Percentiles rank a stretch among this genome's conserved stretches.
phyloP scores from a whole-genome alignment of 2,888 invertebrate species.

The Patella pellucida region DNA sequence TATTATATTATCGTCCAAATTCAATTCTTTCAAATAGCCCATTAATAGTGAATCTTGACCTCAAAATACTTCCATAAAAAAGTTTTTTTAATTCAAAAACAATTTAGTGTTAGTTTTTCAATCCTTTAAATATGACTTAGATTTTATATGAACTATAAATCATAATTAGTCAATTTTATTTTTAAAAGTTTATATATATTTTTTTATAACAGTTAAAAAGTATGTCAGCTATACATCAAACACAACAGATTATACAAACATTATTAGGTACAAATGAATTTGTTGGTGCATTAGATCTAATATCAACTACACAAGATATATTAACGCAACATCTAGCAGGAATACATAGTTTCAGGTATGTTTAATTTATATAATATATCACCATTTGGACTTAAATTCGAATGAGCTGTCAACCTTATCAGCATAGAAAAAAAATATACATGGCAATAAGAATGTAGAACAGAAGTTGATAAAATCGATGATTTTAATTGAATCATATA shows the following conservation, averaged over 20 bases:
- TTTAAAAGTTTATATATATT: not conserved
- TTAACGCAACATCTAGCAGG: slow-evolving; percentile 90
- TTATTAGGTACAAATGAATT: slow-evolving; percentile 95
- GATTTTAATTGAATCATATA: no score
- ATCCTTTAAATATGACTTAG: no score
- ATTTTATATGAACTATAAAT: no score
- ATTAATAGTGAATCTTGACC: no score
- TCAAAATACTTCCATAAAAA: no score
- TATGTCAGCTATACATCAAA: slow-evolving; percentile 96
- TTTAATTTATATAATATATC: not conserved
- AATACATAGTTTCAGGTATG: slow-evolving; percentile 87
- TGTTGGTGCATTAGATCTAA: slow-evolving; percentile 96
- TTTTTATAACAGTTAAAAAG: slow-evolving; percentile 78
- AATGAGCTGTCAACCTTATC: no score
- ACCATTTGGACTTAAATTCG: no score
- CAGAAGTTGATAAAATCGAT: no score
- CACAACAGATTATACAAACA: slow-evolving; percentile 96
- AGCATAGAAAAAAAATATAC: no score
- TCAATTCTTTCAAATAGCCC: no score
- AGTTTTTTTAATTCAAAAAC: slow-evolving; percentile 1
- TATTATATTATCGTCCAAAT: slow-evolving; percentile 1
- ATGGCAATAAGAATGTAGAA: no score
- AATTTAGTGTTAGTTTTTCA: not conserved
- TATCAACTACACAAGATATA: slow-evolving; percentile 95
- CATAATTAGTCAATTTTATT: no score